Evolutionary conservation across 2,113 vertebrate genomes (phyloP).

Genomic region (Daubentonia madagascariensis): DNA sequence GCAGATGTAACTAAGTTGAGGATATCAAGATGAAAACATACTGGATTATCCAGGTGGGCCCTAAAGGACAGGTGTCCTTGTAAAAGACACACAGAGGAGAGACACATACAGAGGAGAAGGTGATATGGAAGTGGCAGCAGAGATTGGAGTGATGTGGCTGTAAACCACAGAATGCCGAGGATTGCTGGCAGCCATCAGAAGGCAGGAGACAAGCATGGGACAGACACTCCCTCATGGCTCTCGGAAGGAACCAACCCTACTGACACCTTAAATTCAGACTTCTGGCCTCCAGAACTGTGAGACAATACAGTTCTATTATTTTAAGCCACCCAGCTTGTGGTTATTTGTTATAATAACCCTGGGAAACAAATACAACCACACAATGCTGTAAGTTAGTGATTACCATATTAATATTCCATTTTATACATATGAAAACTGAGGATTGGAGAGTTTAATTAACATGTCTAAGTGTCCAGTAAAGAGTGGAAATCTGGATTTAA

Average conservation of each 20-base stretch:
- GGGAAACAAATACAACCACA: neutral
- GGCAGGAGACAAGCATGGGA: accelerated
- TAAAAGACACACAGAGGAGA: neutral
- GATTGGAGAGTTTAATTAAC: neutral
- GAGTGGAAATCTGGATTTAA: neutral
- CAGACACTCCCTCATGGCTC: neutral
- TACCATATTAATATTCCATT: neutral
- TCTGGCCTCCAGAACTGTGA: neutral
- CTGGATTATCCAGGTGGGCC: neutral
- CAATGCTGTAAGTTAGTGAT: neutral
- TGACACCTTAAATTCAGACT: neutral
- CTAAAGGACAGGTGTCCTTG: no score
- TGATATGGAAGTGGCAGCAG: neutral
- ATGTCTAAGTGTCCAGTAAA: neutral
- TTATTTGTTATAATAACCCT: neutral
- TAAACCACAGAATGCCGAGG: neutral
- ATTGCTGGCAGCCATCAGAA: neutral
- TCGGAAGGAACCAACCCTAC: neutral
- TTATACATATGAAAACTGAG: neutral
- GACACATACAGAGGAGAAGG: no score
- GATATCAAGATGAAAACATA: neutral
- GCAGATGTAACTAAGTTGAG: neutral
- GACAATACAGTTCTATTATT: neutral
- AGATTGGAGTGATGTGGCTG: no score
- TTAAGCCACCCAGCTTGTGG: neutral